These are phyloP conservation scores for Contarinia nasturtii DNA, from an alignment of 1,140 invertebrate genomes.

Conservation along the genomic window DNA sequence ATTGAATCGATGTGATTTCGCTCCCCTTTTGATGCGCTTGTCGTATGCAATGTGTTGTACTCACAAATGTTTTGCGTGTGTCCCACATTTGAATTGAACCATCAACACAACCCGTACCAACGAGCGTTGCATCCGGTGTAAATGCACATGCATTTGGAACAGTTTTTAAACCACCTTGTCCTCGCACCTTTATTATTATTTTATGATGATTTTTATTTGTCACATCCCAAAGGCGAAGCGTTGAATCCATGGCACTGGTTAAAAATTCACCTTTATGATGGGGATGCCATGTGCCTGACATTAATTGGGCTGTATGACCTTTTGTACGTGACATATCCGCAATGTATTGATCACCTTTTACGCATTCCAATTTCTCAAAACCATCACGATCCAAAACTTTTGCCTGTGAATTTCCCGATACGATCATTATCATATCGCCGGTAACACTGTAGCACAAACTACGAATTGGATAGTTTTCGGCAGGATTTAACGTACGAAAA, in stretches of 20 bases:
- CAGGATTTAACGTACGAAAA: constrained; percentile 82
- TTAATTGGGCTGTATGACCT: constrained; percentile 85
- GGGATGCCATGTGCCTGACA: constrained; percentile 87
- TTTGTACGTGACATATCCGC: constrained; percentile 87
- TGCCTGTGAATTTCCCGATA: constrained; percentile 79
- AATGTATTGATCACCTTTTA: constrained; percentile 94
- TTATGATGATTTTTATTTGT: constrained; percentile 59
- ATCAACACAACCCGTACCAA: constrained; percentile 77
- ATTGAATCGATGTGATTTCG: constrained; percentile 69
- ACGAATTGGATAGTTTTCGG: constrained; percentile 88
- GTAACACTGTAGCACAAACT: constrained; percentile 80
- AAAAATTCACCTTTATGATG: constrained; percentile 81
- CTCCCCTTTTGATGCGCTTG: constrained; percentile 63
- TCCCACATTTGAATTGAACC: constrained; percentile 98
- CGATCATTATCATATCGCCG: constrained; percentile 83
- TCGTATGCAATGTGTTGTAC: constrained; percentile 55
- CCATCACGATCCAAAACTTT: constrained; percentile 94
- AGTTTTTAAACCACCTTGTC: constrained; percentile 73
- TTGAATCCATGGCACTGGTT: constrained; percentile 84
- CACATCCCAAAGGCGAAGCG: constrained; percentile 78
- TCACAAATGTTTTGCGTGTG: constrained; percentile 63
- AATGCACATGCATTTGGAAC: constrained; percentile 70
- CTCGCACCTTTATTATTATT: constrained; percentile 74
- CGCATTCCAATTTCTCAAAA: constrained; percentile 85
- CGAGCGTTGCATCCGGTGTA: constrained; percentile 70